Conservation (phyloP, 2,888 invertebrate genomes). For the Protodeltote pygarga region DNA sequence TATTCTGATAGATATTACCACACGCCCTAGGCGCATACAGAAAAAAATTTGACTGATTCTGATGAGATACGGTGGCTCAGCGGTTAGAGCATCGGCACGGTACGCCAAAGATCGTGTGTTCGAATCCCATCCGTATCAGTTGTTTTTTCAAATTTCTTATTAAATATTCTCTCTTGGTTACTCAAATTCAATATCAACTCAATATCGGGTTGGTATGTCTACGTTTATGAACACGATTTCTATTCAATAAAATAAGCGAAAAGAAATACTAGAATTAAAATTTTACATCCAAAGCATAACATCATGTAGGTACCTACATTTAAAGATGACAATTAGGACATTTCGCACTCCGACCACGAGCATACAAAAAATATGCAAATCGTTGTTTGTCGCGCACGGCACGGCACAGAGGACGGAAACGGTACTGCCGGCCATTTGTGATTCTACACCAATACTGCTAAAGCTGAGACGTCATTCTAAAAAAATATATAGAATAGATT, state of each 20-base stretch:
- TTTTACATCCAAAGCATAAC: conserved; percentile 1
- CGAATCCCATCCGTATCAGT: too few relatives aligned
- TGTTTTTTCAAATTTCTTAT: too few relatives aligned
- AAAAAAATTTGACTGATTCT: too few relatives aligned
- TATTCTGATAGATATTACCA: too few relatives aligned
- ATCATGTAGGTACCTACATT: conserved; percentile 10
- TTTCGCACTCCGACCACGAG: conserved; percentile 56
- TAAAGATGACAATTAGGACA: conserved; percentile 42
- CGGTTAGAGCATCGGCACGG: too few relatives aligned
- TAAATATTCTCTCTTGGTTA: too few relatives aligned
- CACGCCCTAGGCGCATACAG: too few relatives aligned
- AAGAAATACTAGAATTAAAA: background rate
- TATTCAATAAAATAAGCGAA: background rate
- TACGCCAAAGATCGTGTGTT: too few relatives aligned
- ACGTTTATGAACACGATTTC: too few relatives aligned
- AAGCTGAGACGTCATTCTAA: conserved; percentile 72
- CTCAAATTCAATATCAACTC: too few relatives aligned
- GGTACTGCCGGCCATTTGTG: conserved; percentile 73
- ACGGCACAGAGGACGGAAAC: conserved; percentile 69
- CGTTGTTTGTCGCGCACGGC: conserved; percentile 64
- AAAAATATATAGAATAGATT: conserved; percentile 68
- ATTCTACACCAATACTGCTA: conserved; percentile 74
- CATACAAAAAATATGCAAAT: conserved; percentile 75
- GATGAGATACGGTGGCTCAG: too few relatives aligned
- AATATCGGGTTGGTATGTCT: too few relatives aligned